Evolutionary conservation across 2,888 invertebrate genomes (phyloP), one percentile per base, ranked within the genome.

Genomic region (Coleophora flavipennella): DNA sequence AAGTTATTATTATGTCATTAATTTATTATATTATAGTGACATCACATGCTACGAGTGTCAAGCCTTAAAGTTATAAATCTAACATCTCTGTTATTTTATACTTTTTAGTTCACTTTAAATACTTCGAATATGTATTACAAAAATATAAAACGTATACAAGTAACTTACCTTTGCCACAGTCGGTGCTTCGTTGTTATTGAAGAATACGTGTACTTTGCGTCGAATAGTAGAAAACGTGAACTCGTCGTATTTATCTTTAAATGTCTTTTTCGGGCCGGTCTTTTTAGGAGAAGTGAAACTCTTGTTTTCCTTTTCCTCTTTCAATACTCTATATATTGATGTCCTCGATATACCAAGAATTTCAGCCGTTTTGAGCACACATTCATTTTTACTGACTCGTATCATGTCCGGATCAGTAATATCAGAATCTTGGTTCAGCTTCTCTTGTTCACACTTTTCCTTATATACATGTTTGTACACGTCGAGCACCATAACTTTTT

Each of bases 181-280:
- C 25, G 38, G 38, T 27, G 38, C 8, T 29, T 38, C 38, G 26
- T 38, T 38, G 8, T 26, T 32, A 26, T 33, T 7, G n/a, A 36
- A 36, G 12, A 36, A 36, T 14, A 9, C 11, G 14, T 20, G 20
- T 3, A 20, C 20, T 20, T 20, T 20, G 20, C 20, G 20, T 6
- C 3, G 6, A 20, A 3, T 20, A 3, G 20, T 20, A 3, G 20
- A 4, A n/a, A n/a, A n/a, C n/a, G n/a, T n/a, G n/a, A n/a, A n/a
- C n/a, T n/a, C n/a, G n/a, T n/a, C n/a, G 6, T 20, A 20, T 20
- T 20, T 20, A 20, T 4, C 20, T 6, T 20, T 20, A 6, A 20
- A 20, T 3, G 3, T 6, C 20, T 4, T 20, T 20, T 20, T 20
- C 6, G 20, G 20, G 20, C 20, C 20, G 20, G 20, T 3, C 20